Evolutionary conservation across 1,140 invertebrate genomes (phyloP).

Genomic region (Neodiprion virginianus): DNA sequence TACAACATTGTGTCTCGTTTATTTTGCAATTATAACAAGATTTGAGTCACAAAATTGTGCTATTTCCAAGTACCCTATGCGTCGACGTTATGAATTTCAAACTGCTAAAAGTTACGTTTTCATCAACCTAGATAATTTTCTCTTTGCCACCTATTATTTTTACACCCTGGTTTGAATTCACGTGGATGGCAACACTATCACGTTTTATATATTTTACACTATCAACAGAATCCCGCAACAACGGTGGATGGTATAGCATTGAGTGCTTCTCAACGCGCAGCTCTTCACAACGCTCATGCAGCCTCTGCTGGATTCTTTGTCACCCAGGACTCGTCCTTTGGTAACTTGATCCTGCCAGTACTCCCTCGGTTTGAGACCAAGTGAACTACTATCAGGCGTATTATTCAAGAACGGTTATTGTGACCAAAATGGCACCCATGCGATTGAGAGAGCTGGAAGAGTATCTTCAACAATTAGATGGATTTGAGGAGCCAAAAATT

Average conservation of each 20-base stretch:
- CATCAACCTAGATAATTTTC: too few relatives aligned
- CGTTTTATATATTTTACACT: slow-evolving; percentile 19
- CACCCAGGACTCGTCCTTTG: slow-evolving; percentile 94
- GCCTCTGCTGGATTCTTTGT: slow-evolving; percentile 93
- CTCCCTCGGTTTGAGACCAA: slow-evolving; percentile 84
- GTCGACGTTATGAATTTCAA: too few relatives aligned
- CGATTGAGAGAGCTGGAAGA: slow-evolving; percentile 84
- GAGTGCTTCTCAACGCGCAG: slow-evolving; percentile 75
- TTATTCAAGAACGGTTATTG: slow-evolving; percentile 4
- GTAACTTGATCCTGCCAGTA: slow-evolving; percentile 93
- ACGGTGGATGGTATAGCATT: slow-evolving; percentile 59
- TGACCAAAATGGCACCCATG: slow-evolving; percentile 63
- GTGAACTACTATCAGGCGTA: slow-evolving; percentile 48
- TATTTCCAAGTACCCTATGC: too few relatives aligned
- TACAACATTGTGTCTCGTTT: too few relatives aligned
- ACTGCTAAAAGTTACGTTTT: too few relatives aligned
- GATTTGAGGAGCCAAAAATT: slow-evolving; percentile 89
- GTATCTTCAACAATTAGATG: slow-evolving; percentile 80
- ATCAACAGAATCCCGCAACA: slow-evolving; percentile 42
- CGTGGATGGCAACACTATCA: too few relatives aligned
- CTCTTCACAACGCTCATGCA: slow-evolving; percentile 86
- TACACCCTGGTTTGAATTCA: too few relatives aligned
- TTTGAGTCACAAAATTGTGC: too few relatives aligned
- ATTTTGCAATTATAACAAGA: too few relatives aligned
- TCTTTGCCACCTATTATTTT: too few relatives aligned